Conservation (phyloP, 2,888 invertebrate species). For the Lasioglossum marginatum region DNA sequence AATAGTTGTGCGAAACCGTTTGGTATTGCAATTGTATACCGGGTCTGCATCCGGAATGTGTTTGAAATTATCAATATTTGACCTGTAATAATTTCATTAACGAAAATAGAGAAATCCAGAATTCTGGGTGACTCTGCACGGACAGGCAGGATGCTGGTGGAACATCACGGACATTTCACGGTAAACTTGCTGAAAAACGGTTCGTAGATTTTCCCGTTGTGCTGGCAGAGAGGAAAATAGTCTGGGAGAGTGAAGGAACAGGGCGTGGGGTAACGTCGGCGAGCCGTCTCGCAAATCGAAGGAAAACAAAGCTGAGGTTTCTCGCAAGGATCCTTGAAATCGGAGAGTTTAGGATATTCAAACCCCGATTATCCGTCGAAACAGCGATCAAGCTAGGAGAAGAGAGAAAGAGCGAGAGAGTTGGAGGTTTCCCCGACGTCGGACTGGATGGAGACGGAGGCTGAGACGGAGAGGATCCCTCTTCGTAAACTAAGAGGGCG, state of each 20-base stretch:
- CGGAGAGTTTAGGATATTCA: slow-evolving; percentile 44
- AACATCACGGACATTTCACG: neutral
- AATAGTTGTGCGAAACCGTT: neutral
- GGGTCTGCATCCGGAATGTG: neutral
- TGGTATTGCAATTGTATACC: neutral
- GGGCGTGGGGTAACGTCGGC: neutral
- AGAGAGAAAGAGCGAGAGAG: neutral
- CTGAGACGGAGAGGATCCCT: slow-evolving; percentile 3
- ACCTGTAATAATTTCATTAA: neutral
- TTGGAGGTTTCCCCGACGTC: slow-evolving; percentile 7
- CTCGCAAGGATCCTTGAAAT: slow-evolving; percentile 15
- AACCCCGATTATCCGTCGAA: slow-evolving; percentile 62
- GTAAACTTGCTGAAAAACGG: neutral
- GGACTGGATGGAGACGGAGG: slow-evolving; percentile 2
- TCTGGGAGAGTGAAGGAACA: neutral
- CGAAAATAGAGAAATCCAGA: too few species aligned
- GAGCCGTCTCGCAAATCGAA: slow-evolving; percentile 13
- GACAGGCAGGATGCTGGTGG: too few species aligned
- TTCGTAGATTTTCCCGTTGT: neutral
- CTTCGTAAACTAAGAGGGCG: slow-evolving; percentile 57
- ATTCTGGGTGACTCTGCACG: too few species aligned
- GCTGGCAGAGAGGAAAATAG: neutral
- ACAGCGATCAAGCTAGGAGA: slow-evolving; percentile 38
- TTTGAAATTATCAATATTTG: neutral
- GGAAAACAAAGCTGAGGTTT: slow-evolving; percentile 29